phyloP scores from a whole-genome alignment of 1,140 invertebrate species.

The Drosophila setifemur region DNA sequence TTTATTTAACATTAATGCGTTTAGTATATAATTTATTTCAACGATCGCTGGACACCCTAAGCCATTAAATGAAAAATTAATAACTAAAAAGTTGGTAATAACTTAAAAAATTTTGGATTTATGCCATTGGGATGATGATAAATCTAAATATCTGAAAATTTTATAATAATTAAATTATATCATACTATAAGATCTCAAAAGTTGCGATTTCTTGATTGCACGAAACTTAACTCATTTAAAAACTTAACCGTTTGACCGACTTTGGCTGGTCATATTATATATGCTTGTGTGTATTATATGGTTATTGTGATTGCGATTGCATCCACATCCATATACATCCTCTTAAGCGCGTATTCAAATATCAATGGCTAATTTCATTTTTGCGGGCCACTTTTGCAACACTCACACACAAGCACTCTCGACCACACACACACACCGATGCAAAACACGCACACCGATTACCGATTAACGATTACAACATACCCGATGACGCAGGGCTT shows the following conservation, averaged over 20 bases:
- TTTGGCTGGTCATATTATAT: conserved; percentile 22
- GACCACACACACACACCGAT: conserved; percentile 41
- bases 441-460: conserved; percentile 54
- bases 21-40: background rate
- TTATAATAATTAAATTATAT: too few relatives aligned
- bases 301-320: conserved; percentile 22
- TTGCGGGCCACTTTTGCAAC: conserved; percentile 73
- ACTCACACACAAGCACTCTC: conserved; percentile 50
- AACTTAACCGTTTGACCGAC: conserved; percentile 18
- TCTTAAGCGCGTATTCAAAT: conserved; percentile 41
- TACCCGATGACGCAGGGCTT: conserved; percentile 73
- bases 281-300: conserved; percentile 13
- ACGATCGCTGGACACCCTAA: too few relatives aligned
- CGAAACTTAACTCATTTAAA: background rate
- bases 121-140: too few relatives aligned
- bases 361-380: conserved; percentile 61
- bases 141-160: too few relatives aligned
- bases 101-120: too few relatives aligned
- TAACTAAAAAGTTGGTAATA: too few relatives aligned
- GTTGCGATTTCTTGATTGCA: too few relatives aligned
- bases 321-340: conserved; percentile 22
- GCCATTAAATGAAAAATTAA: too few relatives aligned
- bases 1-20: background rate
- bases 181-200: too few relatives aligned
- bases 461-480: conserved; percentile 80